These are phyloP conservation scores for Smutsia gigantea DNA, from an alignment of 2,797 vertebrate species.

Conservation along the genomic window DNA sequence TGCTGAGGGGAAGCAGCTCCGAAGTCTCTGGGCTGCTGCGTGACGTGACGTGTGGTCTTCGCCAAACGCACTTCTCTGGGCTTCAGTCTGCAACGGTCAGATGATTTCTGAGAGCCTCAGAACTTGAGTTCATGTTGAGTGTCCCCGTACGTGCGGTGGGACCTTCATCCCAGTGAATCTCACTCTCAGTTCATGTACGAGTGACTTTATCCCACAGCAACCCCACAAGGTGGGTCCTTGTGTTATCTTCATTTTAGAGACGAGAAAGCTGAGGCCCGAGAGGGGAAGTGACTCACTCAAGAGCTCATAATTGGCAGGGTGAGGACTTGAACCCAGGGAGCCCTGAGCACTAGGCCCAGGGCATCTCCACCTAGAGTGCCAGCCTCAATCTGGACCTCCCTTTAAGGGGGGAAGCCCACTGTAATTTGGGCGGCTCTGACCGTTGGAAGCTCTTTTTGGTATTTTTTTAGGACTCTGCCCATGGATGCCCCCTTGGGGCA, in stretches of 20 bases:
- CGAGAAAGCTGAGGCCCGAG: neutral
- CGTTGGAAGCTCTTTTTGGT: neutral
- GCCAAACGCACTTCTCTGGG: neutral
- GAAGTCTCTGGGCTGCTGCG: neutral
- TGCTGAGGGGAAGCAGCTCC: neutral
- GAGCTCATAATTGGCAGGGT: neutral
- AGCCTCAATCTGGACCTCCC: neutral
- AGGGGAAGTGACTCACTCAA: neutral
- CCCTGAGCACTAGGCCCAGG: neutral
- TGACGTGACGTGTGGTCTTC: neutral
- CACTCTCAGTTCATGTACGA: neutral
- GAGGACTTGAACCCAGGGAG: neutral
- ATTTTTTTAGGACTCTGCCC: neutral
- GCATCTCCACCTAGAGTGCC: neutral
- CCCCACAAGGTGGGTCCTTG: neutral
- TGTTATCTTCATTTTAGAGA: neutral
- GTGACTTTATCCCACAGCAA: neutral
- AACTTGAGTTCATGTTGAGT: neutral
- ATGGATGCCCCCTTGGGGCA: neutral
- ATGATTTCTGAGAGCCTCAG: neutral
- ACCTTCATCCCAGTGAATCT: neutral
- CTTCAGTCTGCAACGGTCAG: neutral
- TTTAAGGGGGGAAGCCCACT: too few species aligned
- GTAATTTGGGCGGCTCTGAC: neutral
- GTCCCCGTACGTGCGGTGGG: neutral